These are phyloP conservation scores for Philopedon plagiatum DNA, from an alignment of 2,888 invertebrate genomes.

Conservation along the genomic window DNA sequence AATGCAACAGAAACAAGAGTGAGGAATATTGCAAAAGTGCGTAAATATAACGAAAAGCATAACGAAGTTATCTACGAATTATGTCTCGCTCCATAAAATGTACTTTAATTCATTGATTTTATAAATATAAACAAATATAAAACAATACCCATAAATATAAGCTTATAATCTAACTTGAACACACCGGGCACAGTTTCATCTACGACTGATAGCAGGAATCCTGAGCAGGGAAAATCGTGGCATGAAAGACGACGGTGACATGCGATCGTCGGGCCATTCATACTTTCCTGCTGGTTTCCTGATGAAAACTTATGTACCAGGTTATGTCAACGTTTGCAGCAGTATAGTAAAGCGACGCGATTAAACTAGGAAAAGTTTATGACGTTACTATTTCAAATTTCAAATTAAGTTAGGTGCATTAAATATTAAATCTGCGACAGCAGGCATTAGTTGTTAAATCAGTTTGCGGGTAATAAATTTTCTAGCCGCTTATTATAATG, in stretches of 20 bases:
- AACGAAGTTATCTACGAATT: too few relatives aligned
- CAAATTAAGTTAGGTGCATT: background rate
- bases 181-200: slow-evolving; percentile 31
- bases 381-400: background rate
- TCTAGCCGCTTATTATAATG: too few relatives aligned
- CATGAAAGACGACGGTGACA: slow-evolving; percentile 48
- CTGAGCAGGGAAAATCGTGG: slow-evolving; percentile 29
- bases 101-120: too few relatives aligned
- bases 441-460: too few relatives aligned
- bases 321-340: slow-evolving; percentile 24
- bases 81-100: too few relatives aligned
- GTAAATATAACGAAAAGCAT: too few relatives aligned
- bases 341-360: slow-evolving; percentile 1
- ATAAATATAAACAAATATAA: too few relatives aligned
- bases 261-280: slow-evolving; percentile 49
- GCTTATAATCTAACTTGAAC: slow-evolving; percentile 2
- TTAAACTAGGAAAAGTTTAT: background rate
- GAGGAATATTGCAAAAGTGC: too few relatives aligned
- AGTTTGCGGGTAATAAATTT: too few relatives aligned
- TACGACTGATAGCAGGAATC: slow-evolving; percentile 35
- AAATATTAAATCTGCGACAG: background rate
- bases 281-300: slow-evolving; percentile 37
- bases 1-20: too few relatives aligned
- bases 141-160: slow-evolving; percentile 6
- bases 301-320: slow-evolving; percentile 43